These are phyloP conservation scores for Coecobrya sp. DNA, from an alignment of 2,888 invertebrate species.

Conservation along the genomic window DNA sequence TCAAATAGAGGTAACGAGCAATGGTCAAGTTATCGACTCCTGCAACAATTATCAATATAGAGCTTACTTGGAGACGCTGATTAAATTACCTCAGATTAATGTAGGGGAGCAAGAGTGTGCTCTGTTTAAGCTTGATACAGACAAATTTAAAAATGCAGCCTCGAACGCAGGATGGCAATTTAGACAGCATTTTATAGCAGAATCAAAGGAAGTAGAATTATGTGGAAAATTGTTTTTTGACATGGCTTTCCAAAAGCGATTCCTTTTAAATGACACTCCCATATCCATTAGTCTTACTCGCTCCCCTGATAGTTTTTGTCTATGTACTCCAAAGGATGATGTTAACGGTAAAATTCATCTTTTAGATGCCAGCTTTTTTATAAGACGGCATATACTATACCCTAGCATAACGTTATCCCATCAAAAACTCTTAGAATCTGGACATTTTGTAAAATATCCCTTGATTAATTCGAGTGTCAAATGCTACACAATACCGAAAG, in stretches of 20 bases:
- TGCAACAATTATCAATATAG: conserved; percentile 51
- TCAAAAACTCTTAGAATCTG: conserved; percentile 81
- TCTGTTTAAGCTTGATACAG: conserved; percentile 72
- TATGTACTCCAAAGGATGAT: not conserved
- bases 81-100: not conserved
- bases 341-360: conserved; percentile 82
- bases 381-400: conserved; percentile 82
- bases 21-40: not conserved
- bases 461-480: conserved; percentile 81
- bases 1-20: conserved; percentile 30
- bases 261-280: conserved; percentile 78
- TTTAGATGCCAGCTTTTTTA: conserved; percentile 82
- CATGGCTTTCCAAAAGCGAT: conserved; percentile 74
- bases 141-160: not conserved
- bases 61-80: conserved; percentile 18
- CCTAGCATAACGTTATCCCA: conserved; percentile 84
- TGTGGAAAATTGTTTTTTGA: conserved; percentile 78
- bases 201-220: conserved; percentile 75
- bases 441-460: conserved; percentile 84
- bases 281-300: conserved; percentile 76
- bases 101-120: conserved; percentile 61
- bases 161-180: conserved; percentile 65
- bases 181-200: conserved; percentile 45
- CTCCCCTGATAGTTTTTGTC: conserved; percentile 72
- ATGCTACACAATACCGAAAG: conserved; percentile 84